These are phyloP conservation scores for Polydrusus cervinus DNA, from an alignment of 2,888 invertebrate species.

Conservation along the genomic window DNA sequence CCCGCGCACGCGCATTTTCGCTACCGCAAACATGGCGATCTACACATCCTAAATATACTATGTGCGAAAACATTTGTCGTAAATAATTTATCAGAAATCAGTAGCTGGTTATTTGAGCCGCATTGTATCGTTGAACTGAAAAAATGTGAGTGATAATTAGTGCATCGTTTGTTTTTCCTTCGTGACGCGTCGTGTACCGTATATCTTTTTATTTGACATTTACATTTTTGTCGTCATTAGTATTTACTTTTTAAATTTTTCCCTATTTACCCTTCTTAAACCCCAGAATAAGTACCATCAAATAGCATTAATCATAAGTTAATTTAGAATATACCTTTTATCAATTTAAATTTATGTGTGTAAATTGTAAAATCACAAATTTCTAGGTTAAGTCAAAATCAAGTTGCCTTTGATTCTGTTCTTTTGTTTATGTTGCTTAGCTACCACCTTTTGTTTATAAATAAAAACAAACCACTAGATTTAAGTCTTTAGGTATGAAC, in stretches of 20 bases:
- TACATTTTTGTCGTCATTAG: constrained; percentile 32
- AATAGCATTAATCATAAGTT: constrained; percentile 5
- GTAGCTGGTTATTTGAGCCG: constrained; percentile 26
- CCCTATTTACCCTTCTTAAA: background rate
- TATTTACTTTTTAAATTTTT: constrained; percentile 41
- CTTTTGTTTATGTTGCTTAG: constrained; percentile 48
- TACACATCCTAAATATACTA: constrained; percentile 52
- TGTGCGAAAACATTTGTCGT: constrained; percentile 49
- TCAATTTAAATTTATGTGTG: constrained; percentile 8
- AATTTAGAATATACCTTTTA: background rate
- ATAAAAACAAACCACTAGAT: constrained; percentile 26
- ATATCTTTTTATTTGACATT: constrained; percentile 36
- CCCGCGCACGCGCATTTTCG: constrained; percentile 53
- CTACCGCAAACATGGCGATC: constrained; percentile 63
- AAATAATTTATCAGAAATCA: constrained; percentile 39
- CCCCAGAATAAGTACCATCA: constrained; percentile 34
- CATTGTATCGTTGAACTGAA: constrained; percentile 22
- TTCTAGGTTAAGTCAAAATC: constrained; percentile 45
- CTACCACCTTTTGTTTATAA: constrained; percentile 46
- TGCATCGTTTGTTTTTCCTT: constrained; percentile 23
- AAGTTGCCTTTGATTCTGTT: constrained; percentile 31
- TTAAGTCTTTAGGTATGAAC: background rate
- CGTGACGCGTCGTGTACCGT: constrained; percentile 29
- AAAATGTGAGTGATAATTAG: constrained; percentile 41
- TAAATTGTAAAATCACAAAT: constrained; percentile 29